Evolutionary conservation across 2,797 vertebrate species (phyloP), one percentile per base, ranked within the genome.

Genomic region (Cossypha caffra): DNA sequence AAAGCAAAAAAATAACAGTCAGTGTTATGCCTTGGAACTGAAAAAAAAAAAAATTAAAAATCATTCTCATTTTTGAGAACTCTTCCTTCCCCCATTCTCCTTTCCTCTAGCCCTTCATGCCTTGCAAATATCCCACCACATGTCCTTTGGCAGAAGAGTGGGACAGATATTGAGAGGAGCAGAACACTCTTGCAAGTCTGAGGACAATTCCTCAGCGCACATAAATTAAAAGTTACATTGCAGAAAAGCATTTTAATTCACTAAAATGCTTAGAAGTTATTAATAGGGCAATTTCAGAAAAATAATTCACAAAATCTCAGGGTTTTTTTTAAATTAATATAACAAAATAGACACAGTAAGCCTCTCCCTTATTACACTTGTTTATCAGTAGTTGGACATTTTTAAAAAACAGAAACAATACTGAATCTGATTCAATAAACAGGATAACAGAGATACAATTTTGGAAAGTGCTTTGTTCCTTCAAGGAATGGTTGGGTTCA

Each of bases 21-120:
- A 45, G 1, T 19, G 4, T 9, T 52, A 40, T 8, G n/a, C 11
- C 25, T 57, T 31, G 19, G 17, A 40, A 42, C 0, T 24, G 14
- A 1, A 12, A 28, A 59, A 16, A 26, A n/a, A n/a, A n/a, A n/a
- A n/a, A n/a, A n/a, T n/a, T n/a, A n/a, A n/a, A 67, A 77, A 21
- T 18, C 31, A 8, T n/a, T 20, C 14, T 40, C 31, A 2, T 42
- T 86, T 74, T 51, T n/a, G 28, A 79, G 55, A 75, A 18, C 13
- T n/a, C 55, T 24, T 61, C 15, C 14, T 62, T 66, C 10, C 3
- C 12, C 18, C 4, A 24, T 28, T 45, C n/a, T 58, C 14, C 7
- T 40, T 52, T 52, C n/a, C 69, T 58, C 25, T 38, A 16, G 8
- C 6, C 14, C 10, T 45, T 78, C 25, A 67, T 59, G 4, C 28